phyloP scores from a whole-genome alignment of 2,888 invertebrate species.

The Axea sp. region DNA sequence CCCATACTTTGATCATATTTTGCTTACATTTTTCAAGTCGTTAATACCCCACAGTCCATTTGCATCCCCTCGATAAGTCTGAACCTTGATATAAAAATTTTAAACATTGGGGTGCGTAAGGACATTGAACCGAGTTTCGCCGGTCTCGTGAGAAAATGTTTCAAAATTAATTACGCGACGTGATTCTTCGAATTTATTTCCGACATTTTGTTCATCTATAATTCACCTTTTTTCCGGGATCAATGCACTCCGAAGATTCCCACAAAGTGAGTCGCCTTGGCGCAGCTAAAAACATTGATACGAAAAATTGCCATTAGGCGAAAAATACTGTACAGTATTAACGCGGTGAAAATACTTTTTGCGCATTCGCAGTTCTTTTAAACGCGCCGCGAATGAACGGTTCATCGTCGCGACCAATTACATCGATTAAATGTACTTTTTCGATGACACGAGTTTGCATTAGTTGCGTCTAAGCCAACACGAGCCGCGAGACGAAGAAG shows the following conservation, averaged over 20 bases:
- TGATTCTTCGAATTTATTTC: slow-evolving; percentile 53
- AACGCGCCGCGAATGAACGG: slow-evolving; percentile 41
- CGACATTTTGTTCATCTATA: slow-evolving; percentile 32
- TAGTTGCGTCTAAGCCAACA: slow-evolving; percentile 13
- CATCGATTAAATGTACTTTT: slow-evolving; percentile 30
- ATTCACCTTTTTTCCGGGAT: slow-evolving; percentile 27
- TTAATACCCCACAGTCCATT: slow-evolving; percentile 49
- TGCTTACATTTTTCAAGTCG: slow-evolving; percentile 57
- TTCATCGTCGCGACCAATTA: slow-evolving; percentile 37
- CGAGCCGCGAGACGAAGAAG: slow-evolving; percentile 13
- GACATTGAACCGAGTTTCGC: slow-evolving; percentile 41
- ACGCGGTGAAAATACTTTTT: slow-evolving; percentile 38
- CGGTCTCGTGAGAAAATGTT: slow-evolving; percentile 44
- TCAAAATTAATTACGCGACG: slow-evolving; percentile 47
- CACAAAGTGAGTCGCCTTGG: slow-evolving; percentile 12
- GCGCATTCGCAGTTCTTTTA: slow-evolving; percentile 6
- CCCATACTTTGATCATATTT: slow-evolving; percentile 59
- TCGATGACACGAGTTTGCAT: slow-evolving; percentile 5
- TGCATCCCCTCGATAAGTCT: slow-evolving; percentile 39
- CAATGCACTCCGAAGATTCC: slow-evolving; percentile 39
- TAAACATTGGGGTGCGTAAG: slow-evolving; percentile 45
- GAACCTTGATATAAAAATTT: slow-evolving; percentile 47
- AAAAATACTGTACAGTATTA: slow-evolving; percentile 34
- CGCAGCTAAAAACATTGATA: slow-evolving; percentile 22
- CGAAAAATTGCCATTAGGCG: slow-evolving; percentile 25